Base-by-base conservation (phyloP, 2,888 invertebrate species). In the Ecliptopera silaceata region DNA sequence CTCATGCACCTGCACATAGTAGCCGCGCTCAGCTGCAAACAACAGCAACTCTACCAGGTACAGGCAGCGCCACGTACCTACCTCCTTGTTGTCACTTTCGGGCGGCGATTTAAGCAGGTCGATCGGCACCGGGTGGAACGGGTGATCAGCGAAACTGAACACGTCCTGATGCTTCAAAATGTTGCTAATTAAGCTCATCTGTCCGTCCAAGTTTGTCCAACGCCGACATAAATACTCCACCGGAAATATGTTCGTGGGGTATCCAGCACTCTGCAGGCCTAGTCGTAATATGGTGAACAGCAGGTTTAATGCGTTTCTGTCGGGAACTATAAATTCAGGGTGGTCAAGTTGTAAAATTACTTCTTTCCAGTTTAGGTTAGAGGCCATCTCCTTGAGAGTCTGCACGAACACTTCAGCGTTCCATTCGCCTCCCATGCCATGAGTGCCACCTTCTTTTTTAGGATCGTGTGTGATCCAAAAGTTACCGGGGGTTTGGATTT, bases 181-280 rank as follows among this genome's bases (percentile, higher is more conserved):
- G 68, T 96, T 95, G 61, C 95, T 94, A 36, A 99, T 93, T 66
- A 98, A 93, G 61, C 97, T 97, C 80, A 98, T 94, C 90, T 97
- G 98, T 41, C 98, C 97, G 79, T 99, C 98, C 17, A 96, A 93
- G 85, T 98, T 97, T 57, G 96, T 96, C 99, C 99, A 99, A 63
- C 95, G 94, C 41, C 97, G 94, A 84, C 97, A 99, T 63, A 98
- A 92, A 68, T 95, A 94, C 78, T 98, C 97, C 17, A 98, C 95
- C 0, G 99, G 99, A 73, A 97, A 97, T 69, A 93, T 89, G 46
- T 94, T 94, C 31, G 94, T 91, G 0, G 94, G 94, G 72, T 94
- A 95, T 60, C 94, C 95, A 62, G 95, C 94, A 63, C 94, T 93
- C 78, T 96, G 96, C 15, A 97, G 93, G 5, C 97, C 98, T 58